Base-by-base conservation (phyloP, 2,113 vertebrate genomes). In the Rhinolophus sinicus region DNA sequence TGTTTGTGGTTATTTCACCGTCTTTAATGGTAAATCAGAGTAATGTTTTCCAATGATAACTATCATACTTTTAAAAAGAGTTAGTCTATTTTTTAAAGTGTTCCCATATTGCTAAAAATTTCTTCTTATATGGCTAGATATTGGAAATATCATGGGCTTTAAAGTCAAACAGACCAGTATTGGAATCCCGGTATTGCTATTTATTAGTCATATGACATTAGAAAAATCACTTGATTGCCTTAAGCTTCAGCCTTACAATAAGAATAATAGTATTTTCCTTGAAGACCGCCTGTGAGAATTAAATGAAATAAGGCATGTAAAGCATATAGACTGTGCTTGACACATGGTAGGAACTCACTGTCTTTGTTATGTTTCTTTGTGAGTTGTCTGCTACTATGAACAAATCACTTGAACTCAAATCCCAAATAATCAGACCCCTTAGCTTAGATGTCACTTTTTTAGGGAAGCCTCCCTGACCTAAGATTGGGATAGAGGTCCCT, bases 251-350 rank as follows among this genome's bases (percentile, higher is more conserved):
- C 22, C 21, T 84, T 76, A 33, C 72, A 78, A 87, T 33, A 91
- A 52, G 22, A 72, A 70, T 40, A 84, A 47, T 18, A 50, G 21
- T 62, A 76, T 58, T 90, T 95, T 58, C 84, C 40, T 30, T 73
- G 40, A 96, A 81, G 72, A 88, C 12, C 4, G n/a, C 8, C 54
- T 75, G 1, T 52, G 18, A 88, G 28, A 75, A 72, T 67, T 78
- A 75, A 92, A 69, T 89, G 19, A 95, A 93, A 84, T 76, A 81
- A 58, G 30, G 35, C 35, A 77, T 44, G 30, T 58, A 78, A 88
- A 54, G 50, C 5, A 78, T 19, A 93, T 5, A 62, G 35, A 62
- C 18, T 58, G 16, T 77, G 40, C 6, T 56, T 73, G 26, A 10
- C 35, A 82, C 5, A 2, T 18, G 69, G 18, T 18, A 91, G 70